Conservation (phyloP, 2,888 invertebrate genomes). For the Orchesella flavescens region DNA sequence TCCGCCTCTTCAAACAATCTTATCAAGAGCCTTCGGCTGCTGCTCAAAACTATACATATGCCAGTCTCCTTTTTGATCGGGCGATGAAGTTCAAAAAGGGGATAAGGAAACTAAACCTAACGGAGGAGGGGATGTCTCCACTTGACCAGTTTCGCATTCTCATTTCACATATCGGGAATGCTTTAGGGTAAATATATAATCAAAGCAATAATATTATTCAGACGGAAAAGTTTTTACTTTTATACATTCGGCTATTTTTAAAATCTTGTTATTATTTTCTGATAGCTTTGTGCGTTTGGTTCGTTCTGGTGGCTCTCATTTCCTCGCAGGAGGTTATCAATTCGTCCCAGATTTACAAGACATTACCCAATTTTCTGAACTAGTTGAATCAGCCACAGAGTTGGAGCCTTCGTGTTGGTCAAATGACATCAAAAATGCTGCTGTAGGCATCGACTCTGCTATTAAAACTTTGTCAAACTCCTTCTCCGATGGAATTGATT, state of each 20-base stretch:
- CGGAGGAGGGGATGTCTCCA: slow-evolving; percentile 87
- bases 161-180: slow-evolving; percentile 89
- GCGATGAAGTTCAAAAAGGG: slow-evolving; percentile 95
- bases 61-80: slow-evolving; percentile 83
- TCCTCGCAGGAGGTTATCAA: slow-evolving; percentile 90
- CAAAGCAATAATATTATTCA: too few relatives aligned
- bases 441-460: slow-evolving; percentile 59
- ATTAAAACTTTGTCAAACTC: slow-evolving; percentile 65
- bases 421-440: slow-evolving; percentile 48
- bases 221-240: too few relatives aligned
- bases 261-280: slow-evolving; percentile 23
- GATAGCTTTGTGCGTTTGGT: slow-evolving; percentile 91
- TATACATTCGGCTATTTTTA: too few relatives aligned
- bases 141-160: slow-evolving; percentile 93
- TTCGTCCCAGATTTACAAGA: slow-evolving; percentile 88
- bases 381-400: slow-evolving; percentile 88
- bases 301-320: slow-evolving; percentile 93
- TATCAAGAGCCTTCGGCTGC: slow-evolving; percentile 40
- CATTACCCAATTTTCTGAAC: slow-evolving; percentile 79
- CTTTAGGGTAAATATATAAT: slow-evolving; percentile 64
- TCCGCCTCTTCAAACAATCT: slow-evolving; percentile 81
- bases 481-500: slow-evolving; percentile 65
- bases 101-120: slow-evolving; percentile 89
- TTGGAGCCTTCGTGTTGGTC: slow-evolving; percentile 74
- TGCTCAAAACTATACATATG: slow-evolving; percentile 7